phyloP scores from a whole-genome alignment of 2,113 vertebrate genomes.

The Hemibagrus wyckioides region DNA sequence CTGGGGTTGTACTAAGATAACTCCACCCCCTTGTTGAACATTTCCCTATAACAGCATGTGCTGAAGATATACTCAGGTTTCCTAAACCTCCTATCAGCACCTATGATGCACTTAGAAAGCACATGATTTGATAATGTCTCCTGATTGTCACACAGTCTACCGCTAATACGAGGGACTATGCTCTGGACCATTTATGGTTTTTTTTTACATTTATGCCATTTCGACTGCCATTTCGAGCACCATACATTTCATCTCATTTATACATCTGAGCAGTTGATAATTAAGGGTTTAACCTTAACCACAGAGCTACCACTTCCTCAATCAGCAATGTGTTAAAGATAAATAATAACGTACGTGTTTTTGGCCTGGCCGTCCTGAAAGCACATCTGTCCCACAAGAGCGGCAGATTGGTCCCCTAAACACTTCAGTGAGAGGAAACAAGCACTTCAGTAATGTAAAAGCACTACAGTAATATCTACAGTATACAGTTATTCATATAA shows the following conservation, averaged over 20 bases:
- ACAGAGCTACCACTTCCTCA: no score
- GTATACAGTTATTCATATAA: no score
- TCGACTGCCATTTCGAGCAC: no score
- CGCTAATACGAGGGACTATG: background rate
- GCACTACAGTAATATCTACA: no score
- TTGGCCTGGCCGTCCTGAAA: slow-evolving; percentile 92
- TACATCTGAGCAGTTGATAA: no score
- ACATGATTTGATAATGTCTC: background rate
- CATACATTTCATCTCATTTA: no score
- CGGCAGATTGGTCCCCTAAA: slow-evolving; percentile 96
- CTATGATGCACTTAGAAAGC: background rate
- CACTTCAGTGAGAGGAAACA: slow-evolving; percentile 76
- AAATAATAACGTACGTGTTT: slow-evolving; percentile 85
- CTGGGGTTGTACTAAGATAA: background rate
- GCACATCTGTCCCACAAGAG: slow-evolving; percentile 96
- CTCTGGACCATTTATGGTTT: no score
- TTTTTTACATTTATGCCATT: no score
- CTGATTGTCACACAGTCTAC: background rate
- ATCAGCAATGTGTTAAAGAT: background rate
- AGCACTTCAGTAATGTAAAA: background rate
- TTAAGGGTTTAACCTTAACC: no score
- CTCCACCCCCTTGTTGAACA: background rate
- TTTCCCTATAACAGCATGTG: background rate
- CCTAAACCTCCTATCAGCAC: background rate
- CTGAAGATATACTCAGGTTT: background rate